These are phyloP conservation scores for Lamproptera curius DNA, from an alignment of 2,888 invertebrate genomes.

Conservation along the genomic window DNA sequence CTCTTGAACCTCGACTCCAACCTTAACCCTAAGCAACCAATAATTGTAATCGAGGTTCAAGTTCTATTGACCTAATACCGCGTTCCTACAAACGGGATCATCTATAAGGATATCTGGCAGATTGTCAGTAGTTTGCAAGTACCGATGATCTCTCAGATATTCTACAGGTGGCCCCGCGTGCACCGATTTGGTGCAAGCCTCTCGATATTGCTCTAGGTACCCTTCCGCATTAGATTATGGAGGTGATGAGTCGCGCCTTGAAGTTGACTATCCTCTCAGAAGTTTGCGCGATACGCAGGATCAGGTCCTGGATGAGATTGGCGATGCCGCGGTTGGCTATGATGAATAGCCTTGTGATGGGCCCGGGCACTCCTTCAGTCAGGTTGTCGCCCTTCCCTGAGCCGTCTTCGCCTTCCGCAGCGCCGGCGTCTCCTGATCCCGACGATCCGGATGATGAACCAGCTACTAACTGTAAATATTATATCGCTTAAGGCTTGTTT, in stretches of 20 bases:
- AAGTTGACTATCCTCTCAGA: constrained; percentile 95
- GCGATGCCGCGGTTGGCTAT: constrained; percentile 92
- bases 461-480: constrained; percentile 83
- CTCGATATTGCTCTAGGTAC: constrained; percentile 49
- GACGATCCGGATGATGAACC: constrained; percentile 80
- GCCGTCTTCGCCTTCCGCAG: constrained; percentile 71
- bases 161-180: not conserved
- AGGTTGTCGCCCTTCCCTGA: constrained; percentile 82
- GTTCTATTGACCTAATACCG: constrained; percentile 8
- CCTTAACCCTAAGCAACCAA: constrained; percentile 4
- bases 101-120: not conserved
- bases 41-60: constrained; percentile 5
- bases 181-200: constrained; percentile 27
- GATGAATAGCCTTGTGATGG: constrained; percentile 90
- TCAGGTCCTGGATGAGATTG: constrained; percentile 92
- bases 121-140: not conserved
- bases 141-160: not conserved
- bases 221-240: constrained; percentile 84
- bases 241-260: constrained; percentile 93
- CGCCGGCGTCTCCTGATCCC: constrained; percentile 56
- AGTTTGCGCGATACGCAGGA: constrained; percentile 92
- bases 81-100: not conserved
- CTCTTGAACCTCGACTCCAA: constrained; percentile 18
- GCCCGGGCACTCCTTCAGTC: constrained; percentile 91
- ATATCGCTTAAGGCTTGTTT: too few species aligned